phyloP scores from a whole-genome alignment of 2,888 invertebrate species.

The Zhengitettix transpicula region DNA sequence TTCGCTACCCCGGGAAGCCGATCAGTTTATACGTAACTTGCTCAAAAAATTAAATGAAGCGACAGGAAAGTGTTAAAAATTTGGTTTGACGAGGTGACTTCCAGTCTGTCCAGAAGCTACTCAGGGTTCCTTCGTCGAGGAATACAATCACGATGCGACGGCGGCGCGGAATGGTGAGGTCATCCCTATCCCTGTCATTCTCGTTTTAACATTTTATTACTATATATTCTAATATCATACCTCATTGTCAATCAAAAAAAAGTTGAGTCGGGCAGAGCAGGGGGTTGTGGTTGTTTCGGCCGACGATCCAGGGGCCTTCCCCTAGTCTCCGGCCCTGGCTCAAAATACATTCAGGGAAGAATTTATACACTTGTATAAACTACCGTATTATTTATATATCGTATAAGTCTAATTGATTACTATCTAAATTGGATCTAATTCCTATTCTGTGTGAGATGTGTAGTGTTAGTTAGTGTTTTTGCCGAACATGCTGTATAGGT shows the following conservation, averaged over 20 bases:
- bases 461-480: neutral
- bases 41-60: constrained; percentile 5
- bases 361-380: constrained; percentile 9
- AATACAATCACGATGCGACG: neutral
- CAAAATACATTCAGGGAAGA: constrained; percentile 14
- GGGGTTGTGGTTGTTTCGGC: constrained; percentile 17
- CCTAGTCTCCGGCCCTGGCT: constrained; percentile 14
- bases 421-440: neutral
- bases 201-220: constrained; percentile 12
- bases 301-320: constrained; percentile 20
- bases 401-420: constrained; percentile 1
- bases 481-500: neutral
- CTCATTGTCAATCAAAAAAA: constrained; percentile 15
- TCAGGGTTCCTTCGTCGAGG: no score
- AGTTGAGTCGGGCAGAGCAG: constrained; percentile 11
- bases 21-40: constrained; percentile 8
- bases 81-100: neutral
- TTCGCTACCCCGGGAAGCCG: constrained; percentile 11
- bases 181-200: constrained; percentile 6
- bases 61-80: neutral
- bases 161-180: neutral
- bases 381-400: constrained; percentile 11
- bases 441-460: neutral
- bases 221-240: constrained; percentile 14
- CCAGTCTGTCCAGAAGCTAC: neutral